Evolutionary conservation across 2,888 invertebrate species (phyloP).

Genomic region (Pseudococcus viburni): DNA sequence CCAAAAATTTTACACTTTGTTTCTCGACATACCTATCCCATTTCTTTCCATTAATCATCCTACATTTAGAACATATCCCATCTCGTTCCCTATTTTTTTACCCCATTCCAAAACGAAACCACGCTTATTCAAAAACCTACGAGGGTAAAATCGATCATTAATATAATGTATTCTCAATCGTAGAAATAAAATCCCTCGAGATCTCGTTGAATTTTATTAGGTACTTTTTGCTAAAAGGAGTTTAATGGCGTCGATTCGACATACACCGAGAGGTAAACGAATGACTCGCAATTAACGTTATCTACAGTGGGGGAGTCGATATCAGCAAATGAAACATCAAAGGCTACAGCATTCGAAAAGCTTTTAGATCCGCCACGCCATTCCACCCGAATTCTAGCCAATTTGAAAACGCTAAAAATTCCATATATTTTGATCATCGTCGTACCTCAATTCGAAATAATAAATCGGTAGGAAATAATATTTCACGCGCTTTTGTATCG

Average conservation of each 20-base stretch:
- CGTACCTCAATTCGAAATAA: neutral
- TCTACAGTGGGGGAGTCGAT: neutral
- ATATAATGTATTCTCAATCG: slow-evolving; percentile 4
- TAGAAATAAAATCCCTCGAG: slow-evolving; percentile 4
- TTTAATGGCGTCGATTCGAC: neutral
- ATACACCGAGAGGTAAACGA: neutral
- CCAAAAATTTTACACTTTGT: no score
- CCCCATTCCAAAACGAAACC: neutral
- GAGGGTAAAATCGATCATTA: neutral
- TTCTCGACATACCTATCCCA: no score
- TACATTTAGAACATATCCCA: neutral
- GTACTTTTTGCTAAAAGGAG: neutral
- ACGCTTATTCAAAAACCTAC: neutral
- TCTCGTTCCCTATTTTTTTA: neutral
- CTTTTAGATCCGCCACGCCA: neutral
- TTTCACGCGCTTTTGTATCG: neutral
- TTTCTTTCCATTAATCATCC: no score
- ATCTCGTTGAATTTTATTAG: slow-evolving; percentile 1
- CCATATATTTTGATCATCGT: neutral
- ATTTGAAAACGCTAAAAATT: neutral
- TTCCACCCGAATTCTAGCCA: neutral
- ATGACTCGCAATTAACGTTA: slow-evolving; percentile 5
- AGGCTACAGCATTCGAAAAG: neutral
- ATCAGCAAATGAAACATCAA: neutral
- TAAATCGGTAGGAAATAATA: neutral